phyloP scores from a whole-genome alignment of 2,888 invertebrate species.

The Zelleria hepariella region DNA sequence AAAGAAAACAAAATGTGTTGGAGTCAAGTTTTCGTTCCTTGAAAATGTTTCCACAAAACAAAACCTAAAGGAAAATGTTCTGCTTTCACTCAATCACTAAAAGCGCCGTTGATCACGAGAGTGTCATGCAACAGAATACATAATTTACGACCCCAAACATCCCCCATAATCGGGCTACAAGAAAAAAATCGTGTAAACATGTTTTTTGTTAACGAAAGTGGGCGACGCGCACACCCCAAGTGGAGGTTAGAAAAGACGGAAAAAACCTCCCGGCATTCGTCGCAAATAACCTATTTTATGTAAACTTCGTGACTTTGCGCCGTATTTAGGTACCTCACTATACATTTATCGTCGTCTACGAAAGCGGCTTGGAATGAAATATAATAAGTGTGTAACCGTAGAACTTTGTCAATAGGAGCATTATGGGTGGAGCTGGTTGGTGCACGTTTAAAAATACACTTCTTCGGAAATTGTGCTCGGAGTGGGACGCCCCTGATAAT shows the following conservation, averaged over 20 bases:
- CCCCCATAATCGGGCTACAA: slow-evolving; percentile 29
- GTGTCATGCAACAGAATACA: slow-evolving; percentile 48
- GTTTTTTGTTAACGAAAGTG: slow-evolving; percentile 49
- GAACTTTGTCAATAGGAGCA: slow-evolving; percentile 43
- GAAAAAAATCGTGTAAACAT: slow-evolving; percentile 62
- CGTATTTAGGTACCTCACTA: slow-evolving; percentile 69
- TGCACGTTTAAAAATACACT: slow-evolving; percentile 41
- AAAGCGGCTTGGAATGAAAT: slow-evolving; percentile 19
- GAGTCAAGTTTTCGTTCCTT: neutral
- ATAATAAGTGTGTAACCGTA: slow-evolving; percentile 27
- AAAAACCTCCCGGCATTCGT: slow-evolving; percentile 58
- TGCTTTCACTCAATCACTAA: slow-evolving; percentile 38
- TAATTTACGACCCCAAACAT: slow-evolving; percentile 45
- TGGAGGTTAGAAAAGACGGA: slow-evolving; percentile 23
- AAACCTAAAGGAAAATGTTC: slow-evolving; percentile 9
- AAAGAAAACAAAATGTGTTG: neutral
- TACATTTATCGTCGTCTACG: slow-evolving; percentile 32
- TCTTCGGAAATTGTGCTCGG: slow-evolving; percentile 19
- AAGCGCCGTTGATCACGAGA: slow-evolving; percentile 23
- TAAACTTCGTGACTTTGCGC: slow-evolving; percentile 69
- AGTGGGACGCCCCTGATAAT: too few relatives aligned
- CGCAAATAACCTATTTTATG: slow-evolving; percentile 69
- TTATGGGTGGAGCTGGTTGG: slow-evolving; percentile 33
- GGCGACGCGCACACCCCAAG: slow-evolving; percentile 44
- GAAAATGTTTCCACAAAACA: neutral